Percentiles rank a stretch among this genome's conserved stretches.
phyloP scores from a whole-genome alignment of 2,113 vertebrate genomes.

The Cephalopholis sonnerati region DNA sequence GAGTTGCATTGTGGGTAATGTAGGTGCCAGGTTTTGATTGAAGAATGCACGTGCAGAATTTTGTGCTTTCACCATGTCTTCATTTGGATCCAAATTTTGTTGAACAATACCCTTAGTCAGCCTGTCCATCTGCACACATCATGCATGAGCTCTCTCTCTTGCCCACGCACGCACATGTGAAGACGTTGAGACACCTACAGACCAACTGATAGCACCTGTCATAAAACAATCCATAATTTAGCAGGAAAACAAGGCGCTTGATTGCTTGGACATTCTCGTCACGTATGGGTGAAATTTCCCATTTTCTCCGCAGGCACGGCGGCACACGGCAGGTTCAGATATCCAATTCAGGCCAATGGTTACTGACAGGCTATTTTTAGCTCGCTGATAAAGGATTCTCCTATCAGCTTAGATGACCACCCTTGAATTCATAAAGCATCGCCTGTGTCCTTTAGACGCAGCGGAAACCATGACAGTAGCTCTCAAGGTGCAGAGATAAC shows the following conservation, averaged over 20 bases:
- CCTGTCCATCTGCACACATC: conserved; percentile 29
- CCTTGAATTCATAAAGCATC: conserved; percentile 75
- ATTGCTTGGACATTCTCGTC: conserved; percentile 40
- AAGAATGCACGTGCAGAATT: no score
- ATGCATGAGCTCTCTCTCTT: conserved; percentile 18
- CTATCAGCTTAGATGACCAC: conserved; percentile 70
- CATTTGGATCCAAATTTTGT: conserved; percentile 1
- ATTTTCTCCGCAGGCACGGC: conserved; percentile 43
- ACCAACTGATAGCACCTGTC: conserved; percentile 42
- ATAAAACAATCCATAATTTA: conserved; percentile 38
- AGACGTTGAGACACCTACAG: conserved; percentile 48
- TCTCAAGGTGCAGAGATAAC: conserved; percentile 49
- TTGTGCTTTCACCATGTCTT: neutral
- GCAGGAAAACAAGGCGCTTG: conserved; percentile 18
- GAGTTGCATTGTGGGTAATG: conserved; percentile 1
- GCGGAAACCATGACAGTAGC: conserved; percentile 41
- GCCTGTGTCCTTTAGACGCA: conserved; percentile 55
- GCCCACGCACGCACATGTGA: conserved; percentile 53
- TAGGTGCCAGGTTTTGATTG: neutral
- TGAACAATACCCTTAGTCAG: conserved; percentile 34
- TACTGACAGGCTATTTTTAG: conserved; percentile 79
- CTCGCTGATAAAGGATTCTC: conserved; percentile 66
- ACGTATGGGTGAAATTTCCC: conserved; percentile 55
- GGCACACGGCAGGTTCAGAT: conserved; percentile 64
- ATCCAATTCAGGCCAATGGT: conserved; percentile 65